Conservation (phyloP, 1,140 invertebrate species). For the Acromyrmex charruanus region DNA sequence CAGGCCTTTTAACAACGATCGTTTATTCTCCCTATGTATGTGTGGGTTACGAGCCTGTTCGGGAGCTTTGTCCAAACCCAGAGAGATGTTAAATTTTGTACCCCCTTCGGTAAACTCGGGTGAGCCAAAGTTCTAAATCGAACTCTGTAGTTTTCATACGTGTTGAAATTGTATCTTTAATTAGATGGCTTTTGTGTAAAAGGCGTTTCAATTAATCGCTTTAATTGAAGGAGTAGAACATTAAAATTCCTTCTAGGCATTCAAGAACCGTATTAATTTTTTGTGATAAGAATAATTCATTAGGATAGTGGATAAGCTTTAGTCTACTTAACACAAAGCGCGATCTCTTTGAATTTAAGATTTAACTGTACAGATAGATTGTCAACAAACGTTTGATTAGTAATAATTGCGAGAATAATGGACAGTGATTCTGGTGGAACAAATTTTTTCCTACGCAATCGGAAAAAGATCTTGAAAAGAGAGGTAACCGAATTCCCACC, state of each 20-base stretch:
- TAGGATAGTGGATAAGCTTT: not conserved
- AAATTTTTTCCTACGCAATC: not conserved
- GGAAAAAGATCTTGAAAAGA: conserved; percentile 21
- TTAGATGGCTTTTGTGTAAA: not conserved
- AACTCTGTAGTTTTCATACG: not conserved
- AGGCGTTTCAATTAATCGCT: no score
- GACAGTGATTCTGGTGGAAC: not conserved
- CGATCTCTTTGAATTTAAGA: not conserved
- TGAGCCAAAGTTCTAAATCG: not conserved
- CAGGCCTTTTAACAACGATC: conserved; percentile 36
- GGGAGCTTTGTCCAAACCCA: conserved; percentile 20
- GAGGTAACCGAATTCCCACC: not conserved
- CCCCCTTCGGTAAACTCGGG: not conserved
- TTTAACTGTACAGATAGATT: not conserved
- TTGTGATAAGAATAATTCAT: not conserved
- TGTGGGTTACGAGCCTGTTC: not conserved
- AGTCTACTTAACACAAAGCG: not conserved
- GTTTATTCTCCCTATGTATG: conserved; percentile 34
- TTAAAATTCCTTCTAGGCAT: not conserved
- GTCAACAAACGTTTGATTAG: not conserved
- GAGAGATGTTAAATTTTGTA: conserved; percentile 12
- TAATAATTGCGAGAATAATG: not conserved
- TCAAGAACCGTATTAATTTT: not conserved
- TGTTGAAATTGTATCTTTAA: not conserved
- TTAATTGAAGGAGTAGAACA: not conserved